Conservation (phyloP, 2,888 invertebrate genomes). For the Nomada fabriciana region DNA sequence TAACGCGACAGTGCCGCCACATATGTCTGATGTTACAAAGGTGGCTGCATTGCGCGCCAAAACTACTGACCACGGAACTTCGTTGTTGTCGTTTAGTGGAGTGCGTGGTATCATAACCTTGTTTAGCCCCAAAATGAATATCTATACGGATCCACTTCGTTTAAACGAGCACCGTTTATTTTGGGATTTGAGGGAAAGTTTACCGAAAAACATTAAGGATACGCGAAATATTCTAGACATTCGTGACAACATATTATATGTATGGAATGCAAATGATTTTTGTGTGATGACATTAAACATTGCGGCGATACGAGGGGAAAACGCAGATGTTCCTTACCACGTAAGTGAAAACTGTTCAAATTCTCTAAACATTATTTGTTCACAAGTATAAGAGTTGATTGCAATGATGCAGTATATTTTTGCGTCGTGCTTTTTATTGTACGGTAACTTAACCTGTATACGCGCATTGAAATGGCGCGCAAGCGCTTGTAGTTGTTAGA, state of each 20-base stretch:
- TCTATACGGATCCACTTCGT: slow-evolving; percentile 86
- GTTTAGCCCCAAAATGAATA: slow-evolving; percentile 85
- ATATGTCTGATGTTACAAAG: background rate
- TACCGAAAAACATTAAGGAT: slow-evolving; percentile 86
- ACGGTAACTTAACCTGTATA: slow-evolving; percentile 30
- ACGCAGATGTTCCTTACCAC: slow-evolving; percentile 86
- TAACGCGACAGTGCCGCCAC: slow-evolving; percentile 23
- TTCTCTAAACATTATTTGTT: background rate
- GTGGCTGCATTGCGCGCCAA: slow-evolving; percentile 56
- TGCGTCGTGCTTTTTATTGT: background rate
- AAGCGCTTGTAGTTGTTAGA: slow-evolving; percentile 3
- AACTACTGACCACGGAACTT: slow-evolving; percentile 66
- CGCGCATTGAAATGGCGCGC: slow-evolving; percentile 14
- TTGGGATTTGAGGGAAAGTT: slow-evolving; percentile 86
- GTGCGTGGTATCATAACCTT: slow-evolving; percentile 53
- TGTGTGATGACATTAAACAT: slow-evolving; percentile 88
- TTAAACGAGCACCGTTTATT: slow-evolving; percentile 88
- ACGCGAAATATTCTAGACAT: slow-evolving; percentile 88
- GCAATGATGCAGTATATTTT: background rate
- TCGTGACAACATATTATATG: slow-evolving; percentile 88
- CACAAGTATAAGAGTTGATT: background rate
- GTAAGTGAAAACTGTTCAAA: slow-evolving; percentile 80
- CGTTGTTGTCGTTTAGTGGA: slow-evolving; percentile 74
- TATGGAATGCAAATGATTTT: slow-evolving; percentile 88
- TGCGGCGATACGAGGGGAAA: slow-evolving; percentile 85